Evolutionary conservation across 2,113 vertebrate species (phyloP).

Genomic region (Gallinago paraguaiae): DNA sequence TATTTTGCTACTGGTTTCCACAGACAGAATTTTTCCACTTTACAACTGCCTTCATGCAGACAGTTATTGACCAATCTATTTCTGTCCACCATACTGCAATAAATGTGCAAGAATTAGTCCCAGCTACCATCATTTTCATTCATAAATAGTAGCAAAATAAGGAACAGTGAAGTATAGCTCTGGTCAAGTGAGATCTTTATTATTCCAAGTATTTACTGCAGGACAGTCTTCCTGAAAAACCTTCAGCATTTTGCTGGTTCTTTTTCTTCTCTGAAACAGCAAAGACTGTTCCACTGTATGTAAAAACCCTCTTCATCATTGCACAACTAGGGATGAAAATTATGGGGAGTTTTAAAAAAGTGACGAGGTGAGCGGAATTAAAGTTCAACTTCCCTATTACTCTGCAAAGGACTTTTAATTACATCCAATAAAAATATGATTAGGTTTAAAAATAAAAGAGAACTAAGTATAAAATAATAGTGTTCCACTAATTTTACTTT

Average conservation of each 20-base stretch:
- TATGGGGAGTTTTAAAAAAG: constrained; percentile 60
- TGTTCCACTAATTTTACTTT: constrained; percentile 72
- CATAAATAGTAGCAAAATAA: background rate
- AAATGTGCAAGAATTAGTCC: background rate
- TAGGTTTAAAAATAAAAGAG: constrained; percentile 70
- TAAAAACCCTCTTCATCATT: background rate
- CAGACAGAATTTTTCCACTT: background rate
- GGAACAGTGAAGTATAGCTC: background rate
- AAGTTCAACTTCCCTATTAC: constrained; percentile 67
- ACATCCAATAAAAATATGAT: constrained; percentile 70
- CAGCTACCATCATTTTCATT: background rate
- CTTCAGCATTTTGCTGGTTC: background rate
- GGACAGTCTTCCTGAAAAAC: background rate
- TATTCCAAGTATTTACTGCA: constrained; percentile 2
- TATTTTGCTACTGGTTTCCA: background rate
- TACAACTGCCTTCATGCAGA: background rate
- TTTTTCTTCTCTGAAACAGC: constrained; percentile 8
- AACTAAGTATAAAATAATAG: constrained; percentile 77
- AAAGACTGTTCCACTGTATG: background rate
- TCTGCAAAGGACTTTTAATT: constrained; percentile 71
- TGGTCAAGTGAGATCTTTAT: background rate
- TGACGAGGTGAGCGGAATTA: constrained; percentile 57
- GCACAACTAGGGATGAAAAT: constrained; percentile 34
- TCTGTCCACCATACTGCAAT: background rate
- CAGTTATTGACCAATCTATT: background rate